Percentiles rank a stretch among this genome's conserved stretches.
phyloP scores from a whole-genome alignment of 2,888 invertebrate genomes.

The Adineta ricciae region DNA sequence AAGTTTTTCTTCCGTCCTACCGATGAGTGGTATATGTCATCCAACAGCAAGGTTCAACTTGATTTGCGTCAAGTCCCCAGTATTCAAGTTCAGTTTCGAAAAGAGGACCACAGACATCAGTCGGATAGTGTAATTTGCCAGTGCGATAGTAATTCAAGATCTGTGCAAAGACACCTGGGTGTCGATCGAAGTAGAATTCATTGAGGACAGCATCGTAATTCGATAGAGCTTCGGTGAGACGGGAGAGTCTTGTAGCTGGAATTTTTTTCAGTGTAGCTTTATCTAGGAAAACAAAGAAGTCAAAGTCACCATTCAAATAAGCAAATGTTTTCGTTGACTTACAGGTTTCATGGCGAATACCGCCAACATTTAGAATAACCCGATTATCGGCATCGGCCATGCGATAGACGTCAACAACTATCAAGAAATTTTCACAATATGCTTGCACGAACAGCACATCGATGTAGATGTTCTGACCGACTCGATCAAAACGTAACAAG shows the following conservation, averaged over 20 bases:
- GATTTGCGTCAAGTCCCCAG: conserved; percentile 97
- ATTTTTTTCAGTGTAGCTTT: conserved; percentile 79
- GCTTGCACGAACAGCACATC: background rate
- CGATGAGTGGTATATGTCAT: conserved; percentile 77
- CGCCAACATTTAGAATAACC: conserved; percentile 92
- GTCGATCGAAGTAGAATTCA: conserved; percentile 93
- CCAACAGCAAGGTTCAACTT: conserved; percentile 99
- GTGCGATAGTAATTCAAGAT: conserved; percentile 90
- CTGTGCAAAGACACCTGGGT: conserved; percentile 91
- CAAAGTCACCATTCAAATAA: background rate
- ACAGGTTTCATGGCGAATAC: conserved; percentile 75
- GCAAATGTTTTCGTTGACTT: background rate
- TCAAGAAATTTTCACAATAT: background rate
- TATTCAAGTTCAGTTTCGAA: conserved; percentile 98
- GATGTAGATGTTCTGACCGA: background rate
- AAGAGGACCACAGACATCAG: conserved; percentile 88
- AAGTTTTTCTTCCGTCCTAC: conserved; percentile 41
- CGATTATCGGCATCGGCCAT: conserved; percentile 73
- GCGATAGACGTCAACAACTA: background rate
- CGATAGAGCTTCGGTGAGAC: conserved; percentile 87
- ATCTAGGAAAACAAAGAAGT: conserved; percentile 36
- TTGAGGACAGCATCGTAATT: conserved; percentile 98
- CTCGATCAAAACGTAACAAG: background rate
- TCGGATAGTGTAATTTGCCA: conserved; percentile 95
- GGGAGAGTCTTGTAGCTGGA: conserved; percentile 82